Conservation (phyloP, 1,140 invertebrate species). For the Drosophila pseudoobscura region DNA sequence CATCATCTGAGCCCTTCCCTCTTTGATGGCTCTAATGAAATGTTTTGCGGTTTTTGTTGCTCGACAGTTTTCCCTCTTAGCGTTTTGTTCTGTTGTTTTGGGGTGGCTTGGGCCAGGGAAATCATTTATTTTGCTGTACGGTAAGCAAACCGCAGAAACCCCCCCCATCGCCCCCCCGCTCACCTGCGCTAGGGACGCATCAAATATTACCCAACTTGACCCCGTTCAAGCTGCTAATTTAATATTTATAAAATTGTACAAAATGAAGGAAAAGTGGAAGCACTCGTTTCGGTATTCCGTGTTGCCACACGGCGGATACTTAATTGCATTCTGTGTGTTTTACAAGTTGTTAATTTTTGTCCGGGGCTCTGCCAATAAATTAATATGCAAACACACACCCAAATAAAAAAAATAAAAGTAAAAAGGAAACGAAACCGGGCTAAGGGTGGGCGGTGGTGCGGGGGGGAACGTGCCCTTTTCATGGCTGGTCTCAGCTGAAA, state of each 20-base stretch:
- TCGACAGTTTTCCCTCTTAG: constrained; percentile 24
- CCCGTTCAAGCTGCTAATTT: constrained; percentile 42
- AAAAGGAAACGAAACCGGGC: not conserved
- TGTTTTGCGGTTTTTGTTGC: constrained; percentile 44
- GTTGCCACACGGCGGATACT: constrained; percentile 63
- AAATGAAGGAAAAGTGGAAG: not conserved
- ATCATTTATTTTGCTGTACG: constrained; percentile 4
- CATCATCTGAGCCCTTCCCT: too few species aligned
- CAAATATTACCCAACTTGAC: constrained; percentile 39
- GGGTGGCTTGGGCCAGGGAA: not conserved
- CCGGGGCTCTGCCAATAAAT: constrained; percentile 35
- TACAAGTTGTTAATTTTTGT: constrained; percentile 57
- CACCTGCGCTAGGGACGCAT: constrained; percentile 22
- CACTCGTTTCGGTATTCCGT: constrained; percentile 5
- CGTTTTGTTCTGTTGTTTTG: not conserved
- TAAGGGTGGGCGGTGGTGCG: too few species aligned
- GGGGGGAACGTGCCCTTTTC: constrained; percentile 30
- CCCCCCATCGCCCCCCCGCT: not conserved
- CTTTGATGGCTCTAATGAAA: constrained; percentile 49
- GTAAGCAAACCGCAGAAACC: too few species aligned
- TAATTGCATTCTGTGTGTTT: constrained; percentile 73
- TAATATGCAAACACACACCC: constrained; percentile 31
- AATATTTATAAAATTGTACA: constrained; percentile 48
- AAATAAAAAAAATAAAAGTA: constrained; percentile 17
- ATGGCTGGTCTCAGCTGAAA: constrained; percentile 53